Evolutionary conservation across 2,797 vertebrate species (phyloP), one percentile per base, ranked within the genome.

Genomic region (Sternarchorhynchus goeldii): DNA sequence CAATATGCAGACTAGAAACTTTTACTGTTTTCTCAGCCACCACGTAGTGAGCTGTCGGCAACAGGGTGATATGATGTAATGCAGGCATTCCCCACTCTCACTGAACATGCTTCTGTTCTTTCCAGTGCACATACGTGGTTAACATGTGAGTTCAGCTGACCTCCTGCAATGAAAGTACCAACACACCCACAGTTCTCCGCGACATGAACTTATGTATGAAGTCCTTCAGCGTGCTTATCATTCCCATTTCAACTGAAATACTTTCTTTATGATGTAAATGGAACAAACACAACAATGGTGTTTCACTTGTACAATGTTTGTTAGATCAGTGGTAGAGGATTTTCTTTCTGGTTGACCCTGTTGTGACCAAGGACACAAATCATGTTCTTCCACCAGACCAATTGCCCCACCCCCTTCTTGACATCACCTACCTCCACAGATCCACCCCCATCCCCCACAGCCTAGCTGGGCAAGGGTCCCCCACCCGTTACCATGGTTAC

Each of bases 311-410:
- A 25, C 45, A 50, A 14, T 18, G 20, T 25, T 62, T 57, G 31
- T 25, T 25, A 18, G 59, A 39, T 20, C 58, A 41, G 29, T 29
- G 18, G 60, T 25, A 68, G 63, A 74, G 34, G 56, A 34, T 55
- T 60, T 74, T 58, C 68, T 75, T 69, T 86, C 87, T 78, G 79
- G 29, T 67, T 86, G 90, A 92, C 90, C 92, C 86, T 81, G 45
- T 58, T 36, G n/a, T 90, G 89, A 92, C 88, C 88, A 5, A 18
- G 17, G 67, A 84, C 85, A 81, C 82, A 90, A 91, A 90, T 87
- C 74, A 89, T 88, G 88, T 86, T 88, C 85, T 90, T 91, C 89
- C 88, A 84, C 87, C 90, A 84, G 86, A 85, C 88, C 90, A 91
- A 87, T 88, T 91, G 90, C 83, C 81, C 80, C 59, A 45, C 85